These are phyloP conservation scores for Pelmatolapia mariae DNA, from an alignment of 2,113 vertebrate genomes.

Conservation along the genomic window DNA sequence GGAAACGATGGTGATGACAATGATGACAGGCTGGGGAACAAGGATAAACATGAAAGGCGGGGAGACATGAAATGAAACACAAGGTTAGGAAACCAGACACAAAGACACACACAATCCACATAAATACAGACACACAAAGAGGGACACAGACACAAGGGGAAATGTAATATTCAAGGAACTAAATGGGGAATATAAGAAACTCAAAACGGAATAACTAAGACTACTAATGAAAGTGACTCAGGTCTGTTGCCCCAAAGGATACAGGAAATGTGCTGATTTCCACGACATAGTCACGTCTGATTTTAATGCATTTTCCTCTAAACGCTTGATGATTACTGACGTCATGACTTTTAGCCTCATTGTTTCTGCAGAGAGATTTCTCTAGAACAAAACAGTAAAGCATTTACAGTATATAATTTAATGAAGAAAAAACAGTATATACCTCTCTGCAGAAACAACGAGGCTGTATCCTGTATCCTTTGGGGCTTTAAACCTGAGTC, in stretches of 20 bases:
- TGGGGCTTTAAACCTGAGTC: not conserved
- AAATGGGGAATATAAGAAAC: not conserved
- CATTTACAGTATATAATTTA: not conserved
- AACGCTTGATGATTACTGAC: not conserved
- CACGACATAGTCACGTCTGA: not conserved
- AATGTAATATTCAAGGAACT: not conserved
- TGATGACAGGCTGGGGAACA: not conserved
- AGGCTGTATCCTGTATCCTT: not conserved
- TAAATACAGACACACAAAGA: not conserved
- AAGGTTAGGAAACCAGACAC: not conserved
- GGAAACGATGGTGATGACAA: not conserved
- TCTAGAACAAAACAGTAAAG: not conserved
- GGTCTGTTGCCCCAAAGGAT: not conserved
- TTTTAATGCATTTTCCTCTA: not conserved
- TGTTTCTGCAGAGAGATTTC: not conserved
- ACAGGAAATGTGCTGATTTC: not conserved
- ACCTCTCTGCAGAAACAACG: not conserved
- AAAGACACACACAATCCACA: not conserved
- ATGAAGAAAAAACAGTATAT: not conserved
- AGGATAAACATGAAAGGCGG: not conserved
- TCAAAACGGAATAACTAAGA: not conserved
- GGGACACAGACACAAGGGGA: not conserved
- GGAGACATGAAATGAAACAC: not conserved
- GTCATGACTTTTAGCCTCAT: not conserved
- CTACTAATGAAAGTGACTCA: not conserved